Conservation (phyloP, 2,797 vertebrate species). For the Eulemur albifrons region DNA sequence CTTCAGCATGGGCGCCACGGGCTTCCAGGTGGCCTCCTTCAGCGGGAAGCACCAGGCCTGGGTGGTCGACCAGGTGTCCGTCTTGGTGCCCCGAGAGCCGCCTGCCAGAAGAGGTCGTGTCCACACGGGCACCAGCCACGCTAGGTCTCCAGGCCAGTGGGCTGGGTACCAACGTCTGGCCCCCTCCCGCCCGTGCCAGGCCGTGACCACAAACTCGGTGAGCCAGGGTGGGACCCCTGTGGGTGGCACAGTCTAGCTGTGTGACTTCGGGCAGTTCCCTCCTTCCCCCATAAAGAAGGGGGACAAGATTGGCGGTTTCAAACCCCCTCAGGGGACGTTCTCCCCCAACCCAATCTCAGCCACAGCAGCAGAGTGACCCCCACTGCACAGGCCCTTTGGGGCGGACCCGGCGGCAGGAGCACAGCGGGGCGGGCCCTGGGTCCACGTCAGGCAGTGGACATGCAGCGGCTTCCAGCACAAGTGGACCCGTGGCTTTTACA, state of each 20-base stretch:
- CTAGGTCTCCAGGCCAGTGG: accelerated
- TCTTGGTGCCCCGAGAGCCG: conserved; percentile 93
- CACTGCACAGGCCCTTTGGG: accelerated
- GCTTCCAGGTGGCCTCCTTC: conserved; percentile 91
- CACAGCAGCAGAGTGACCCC: accelerated
- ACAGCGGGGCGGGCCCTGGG: accelerated
- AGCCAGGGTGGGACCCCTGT: accelerated
- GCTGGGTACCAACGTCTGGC: accelerated
- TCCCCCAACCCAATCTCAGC: neutral
- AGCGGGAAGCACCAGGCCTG: conserved; percentile 95
- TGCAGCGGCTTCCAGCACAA: accelerated
- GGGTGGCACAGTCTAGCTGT: accelerated
- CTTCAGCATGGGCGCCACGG: conserved; percentile 93
- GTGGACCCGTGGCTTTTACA: neutral
- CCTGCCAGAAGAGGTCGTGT: conserved; percentile 84
- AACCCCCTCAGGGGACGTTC: neutral
- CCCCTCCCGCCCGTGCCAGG: accelerated
- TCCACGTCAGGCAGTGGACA: accelerated
- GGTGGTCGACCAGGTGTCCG: conserved; percentile 96
- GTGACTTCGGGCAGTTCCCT: neutral
- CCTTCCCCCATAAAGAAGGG: neutral
- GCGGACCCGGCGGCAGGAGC: neutral
- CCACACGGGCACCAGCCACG: neutral
- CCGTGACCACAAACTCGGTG: accelerated
- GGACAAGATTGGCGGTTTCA: neutral